Conservation (phyloP, 1,140 invertebrate genomes). For the Drosophila simulans region DNA sequence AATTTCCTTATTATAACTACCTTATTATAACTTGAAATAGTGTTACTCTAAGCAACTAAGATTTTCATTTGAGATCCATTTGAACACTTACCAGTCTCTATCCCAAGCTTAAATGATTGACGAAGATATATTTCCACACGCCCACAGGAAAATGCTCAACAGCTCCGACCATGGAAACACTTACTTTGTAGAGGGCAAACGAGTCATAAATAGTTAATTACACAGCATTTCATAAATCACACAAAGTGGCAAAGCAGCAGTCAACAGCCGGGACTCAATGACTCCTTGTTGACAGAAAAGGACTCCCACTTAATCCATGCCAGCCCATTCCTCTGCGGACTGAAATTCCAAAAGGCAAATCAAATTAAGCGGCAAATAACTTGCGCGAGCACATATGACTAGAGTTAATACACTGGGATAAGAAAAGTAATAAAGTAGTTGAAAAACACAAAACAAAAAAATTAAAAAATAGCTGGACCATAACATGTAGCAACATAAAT, state of each 20-base stretch:
- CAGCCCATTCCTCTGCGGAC: slow-evolving; percentile 14
- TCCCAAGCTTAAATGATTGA: neutral
- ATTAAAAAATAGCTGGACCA: too few species aligned
- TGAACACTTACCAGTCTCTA: neutral
- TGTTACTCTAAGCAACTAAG: too few species aligned
- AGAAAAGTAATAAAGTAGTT: neutral
- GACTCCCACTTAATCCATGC: slow-evolving; percentile 33
- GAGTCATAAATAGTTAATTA: slow-evolving; percentile 80
- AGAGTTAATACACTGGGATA: slow-evolving; percentile 30
- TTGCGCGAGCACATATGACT: slow-evolving; percentile 72
- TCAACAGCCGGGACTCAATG: slow-evolving; percentile 49
- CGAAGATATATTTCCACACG: slow-evolving; percentile 19
- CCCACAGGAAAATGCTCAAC: slow-evolving; percentile 10
- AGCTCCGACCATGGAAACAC: slow-evolving; percentile 42
- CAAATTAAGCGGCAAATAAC: slow-evolving; percentile 81
- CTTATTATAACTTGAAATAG: too few species aligned
- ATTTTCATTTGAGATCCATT: too few species aligned
- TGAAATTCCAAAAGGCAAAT: slow-evolving; percentile 75
- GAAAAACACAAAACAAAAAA: too few species aligned
- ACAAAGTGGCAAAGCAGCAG: slow-evolving; percentile 63
- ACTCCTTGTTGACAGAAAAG: slow-evolving; percentile 36
- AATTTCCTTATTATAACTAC: too few species aligned
- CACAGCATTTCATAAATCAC: slow-evolving; percentile 78
- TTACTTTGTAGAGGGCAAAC: slow-evolving; percentile 43
- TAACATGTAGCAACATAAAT: too few species aligned